A percentile compares a stretch with the other conserved stretches of the same genome.
phyloP scores from a whole-genome alignment of 2,113 vertebrate species.

The Lophochroa leadbeateri region DNA sequence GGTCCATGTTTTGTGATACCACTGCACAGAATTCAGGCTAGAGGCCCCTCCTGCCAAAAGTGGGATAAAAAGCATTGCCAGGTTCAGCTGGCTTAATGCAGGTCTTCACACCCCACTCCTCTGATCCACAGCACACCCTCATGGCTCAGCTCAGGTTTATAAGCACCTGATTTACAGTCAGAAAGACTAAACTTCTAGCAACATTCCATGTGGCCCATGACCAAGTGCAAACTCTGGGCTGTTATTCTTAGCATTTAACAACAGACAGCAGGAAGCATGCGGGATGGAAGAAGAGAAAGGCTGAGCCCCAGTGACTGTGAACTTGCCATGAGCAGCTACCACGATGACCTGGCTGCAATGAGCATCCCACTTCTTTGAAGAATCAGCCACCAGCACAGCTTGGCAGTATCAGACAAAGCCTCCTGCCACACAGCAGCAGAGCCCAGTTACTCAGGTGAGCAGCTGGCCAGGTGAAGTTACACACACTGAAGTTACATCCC shows the following conservation, averaged over 20 bases:
- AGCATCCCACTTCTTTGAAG: not conserved
- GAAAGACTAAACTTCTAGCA: not conserved
- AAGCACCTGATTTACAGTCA: not conserved
- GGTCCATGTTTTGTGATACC: accelerated
- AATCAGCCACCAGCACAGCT: not conserved
- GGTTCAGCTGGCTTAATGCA: not conserved
- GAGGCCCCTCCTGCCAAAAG: not conserved
- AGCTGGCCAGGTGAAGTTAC: not conserved
- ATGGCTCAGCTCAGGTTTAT: not conserved
- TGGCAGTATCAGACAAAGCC: not conserved
- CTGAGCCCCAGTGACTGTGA: not conserved
- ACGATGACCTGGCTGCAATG: not conserved
- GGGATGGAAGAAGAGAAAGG: not conserved
- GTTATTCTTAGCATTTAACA: not conserved
- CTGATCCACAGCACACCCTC: not conserved
- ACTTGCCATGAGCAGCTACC: not conserved
- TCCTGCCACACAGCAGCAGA: accelerated
- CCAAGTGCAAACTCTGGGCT: not conserved
- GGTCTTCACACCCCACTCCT: not conserved
- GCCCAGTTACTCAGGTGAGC: not conserved
- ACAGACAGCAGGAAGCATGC: not conserved
- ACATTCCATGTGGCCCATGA: no score
- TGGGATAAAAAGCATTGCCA: not conserved
- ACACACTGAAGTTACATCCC: not conserved
- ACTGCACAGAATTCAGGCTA: not conserved